Conservation (phyloP, 1,140 invertebrate genomes). For the Grapholita molesta region DNA sequence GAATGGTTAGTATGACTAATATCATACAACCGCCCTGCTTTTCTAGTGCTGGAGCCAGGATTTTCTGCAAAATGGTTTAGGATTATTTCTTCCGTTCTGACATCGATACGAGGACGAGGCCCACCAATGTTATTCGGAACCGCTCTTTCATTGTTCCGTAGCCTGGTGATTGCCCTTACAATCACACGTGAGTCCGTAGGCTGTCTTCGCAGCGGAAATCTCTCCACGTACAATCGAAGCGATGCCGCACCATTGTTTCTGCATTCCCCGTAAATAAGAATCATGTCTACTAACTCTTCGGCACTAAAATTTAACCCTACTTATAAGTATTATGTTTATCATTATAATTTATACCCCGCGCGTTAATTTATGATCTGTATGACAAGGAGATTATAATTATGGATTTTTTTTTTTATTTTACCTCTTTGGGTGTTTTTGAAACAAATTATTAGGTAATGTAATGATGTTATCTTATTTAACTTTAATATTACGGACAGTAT, state of each 20-base stretch:
- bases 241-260: not conserved
- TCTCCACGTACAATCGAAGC: not conserved
- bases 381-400: too few species aligned
- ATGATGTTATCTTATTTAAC: too few species aligned
- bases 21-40: not conserved
- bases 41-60: not conserved
- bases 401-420: too few species aligned
- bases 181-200: not conserved
- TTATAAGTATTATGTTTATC: too few species aligned
- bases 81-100: not conserved
- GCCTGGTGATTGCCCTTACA: not conserved
- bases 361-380: too few species aligned
- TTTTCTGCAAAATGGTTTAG: too few species aligned
- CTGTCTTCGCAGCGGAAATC: not conserved
- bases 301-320: too few species aligned
- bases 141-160: not conserved
- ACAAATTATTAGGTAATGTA: too few species aligned
- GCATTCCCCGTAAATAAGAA: not conserved
- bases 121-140: not conserved
- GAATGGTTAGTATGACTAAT: not conserved
- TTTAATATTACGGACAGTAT: too few species aligned
- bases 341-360: too few species aligned
- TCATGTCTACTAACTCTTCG: too few species aligned
- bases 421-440: too few species aligned
- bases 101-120: not conserved